Evolutionary conservation across 2,888 invertebrate species (phyloP), one percentile per base, ranked within the genome.

Genomic region (Chalcis sispes): DNA sequence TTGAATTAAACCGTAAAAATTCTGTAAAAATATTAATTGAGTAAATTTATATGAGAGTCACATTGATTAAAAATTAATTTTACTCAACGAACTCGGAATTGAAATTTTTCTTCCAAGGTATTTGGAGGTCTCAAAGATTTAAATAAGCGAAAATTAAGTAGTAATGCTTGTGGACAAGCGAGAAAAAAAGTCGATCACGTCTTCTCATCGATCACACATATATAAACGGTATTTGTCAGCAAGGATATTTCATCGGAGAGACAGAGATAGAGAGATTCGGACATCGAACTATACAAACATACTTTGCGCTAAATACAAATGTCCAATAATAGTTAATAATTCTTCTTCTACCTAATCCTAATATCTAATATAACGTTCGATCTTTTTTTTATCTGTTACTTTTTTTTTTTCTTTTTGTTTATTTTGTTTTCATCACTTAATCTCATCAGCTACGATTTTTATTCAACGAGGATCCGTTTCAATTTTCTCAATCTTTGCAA

Each of bases 261-360:
- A 65, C 40, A 58, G 40, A 40, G 25, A 52, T 18, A 5, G 40
- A 72, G 58, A 73, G 72, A 77, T 77, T 82, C 77, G 73, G 80
- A 83, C 80, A 81, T 82, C 78, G 78, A 82, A 80, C 82, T 85
- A 84, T 84, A 85, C 82, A 75, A 75, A 71, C 61, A 65, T 75
- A 83, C 77, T 79, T 79, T 80, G 58, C 79, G 48, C 67, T 69
- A 79, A 80, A 79, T 80, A 79, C 80, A 80, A 80, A 79, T 79
- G 73, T 82, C 78, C 80, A 79, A 64, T 73, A 66, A 52, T 27
- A 59, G 32, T 59, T 59, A 71, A 42, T 64, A 40, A 50, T 52
- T 73, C 20, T 66, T 73, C 23, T 52, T 66, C 56, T 73, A 73
- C 48, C 29, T 52, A 73, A 52, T 65, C 36, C 52, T 73, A 73